Evolutionary conservation across 2,797 vertebrate genomes (phyloP).

Genomic region (Ptychobarbus kaznakovi): DNA sequence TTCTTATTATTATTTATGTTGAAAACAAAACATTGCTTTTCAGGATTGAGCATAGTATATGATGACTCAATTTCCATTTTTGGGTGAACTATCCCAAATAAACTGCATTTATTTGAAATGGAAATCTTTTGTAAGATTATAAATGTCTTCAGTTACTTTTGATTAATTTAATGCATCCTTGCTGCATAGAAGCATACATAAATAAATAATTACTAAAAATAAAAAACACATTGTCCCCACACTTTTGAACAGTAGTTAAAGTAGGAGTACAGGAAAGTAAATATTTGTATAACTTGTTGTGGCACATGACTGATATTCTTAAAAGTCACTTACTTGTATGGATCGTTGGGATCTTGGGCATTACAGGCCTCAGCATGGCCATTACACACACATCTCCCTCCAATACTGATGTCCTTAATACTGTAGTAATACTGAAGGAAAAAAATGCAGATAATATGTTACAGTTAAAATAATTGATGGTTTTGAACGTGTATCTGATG

Average conservation of each 20-base stretch:
- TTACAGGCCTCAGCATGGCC: constrained; percentile 90
- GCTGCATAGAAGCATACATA: too few relatives aligned
- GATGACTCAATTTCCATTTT: too few relatives aligned
- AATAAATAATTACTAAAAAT: too few relatives aligned
- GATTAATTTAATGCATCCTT: too few relatives aligned
- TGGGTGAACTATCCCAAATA: too few relatives aligned
- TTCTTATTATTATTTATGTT: too few relatives aligned
- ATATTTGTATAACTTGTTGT: neutral
- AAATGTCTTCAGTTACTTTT: too few relatives aligned
- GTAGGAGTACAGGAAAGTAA: neutral
- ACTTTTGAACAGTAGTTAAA: neutral
- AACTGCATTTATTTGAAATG: too few relatives aligned
- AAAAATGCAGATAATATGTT: neutral
- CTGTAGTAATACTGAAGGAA: constrained; percentile 88
- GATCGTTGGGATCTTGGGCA: constrained; percentile 87
- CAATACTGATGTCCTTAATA: constrained; percentile 91
- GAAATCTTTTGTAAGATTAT: too few relatives aligned
- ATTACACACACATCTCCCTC: constrained; percentile 86
- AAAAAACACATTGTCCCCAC: too few relatives aligned
- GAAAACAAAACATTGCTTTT: too few relatives aligned
- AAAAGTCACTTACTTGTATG: constrained; percentile 85
- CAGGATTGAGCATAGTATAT: too few relatives aligned
- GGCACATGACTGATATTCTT: neutral
- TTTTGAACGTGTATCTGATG: neutral
- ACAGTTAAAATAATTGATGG: neutral